A percentile compares a stretch with the other conserved stretches of the same genome.
These are phyloP conservation scores for Sinella curviseta DNA, from an alignment of 1,140 invertebrate genomes.

Conservation along the genomic window DNA sequence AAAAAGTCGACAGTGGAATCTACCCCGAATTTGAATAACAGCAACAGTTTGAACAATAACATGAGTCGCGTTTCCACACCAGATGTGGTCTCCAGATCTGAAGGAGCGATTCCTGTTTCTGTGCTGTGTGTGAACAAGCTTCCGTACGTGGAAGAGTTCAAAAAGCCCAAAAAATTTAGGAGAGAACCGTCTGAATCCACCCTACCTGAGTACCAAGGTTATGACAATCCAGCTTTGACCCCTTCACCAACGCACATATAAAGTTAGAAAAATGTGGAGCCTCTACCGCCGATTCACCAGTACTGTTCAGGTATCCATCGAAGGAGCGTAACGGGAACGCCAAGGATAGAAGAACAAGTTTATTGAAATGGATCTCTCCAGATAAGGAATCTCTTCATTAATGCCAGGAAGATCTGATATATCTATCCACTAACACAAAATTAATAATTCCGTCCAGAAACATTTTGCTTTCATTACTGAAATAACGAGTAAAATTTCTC, in stretches of 20 bases:
- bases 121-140: not conserved
- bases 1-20: not conserved
- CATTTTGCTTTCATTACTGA: no score
- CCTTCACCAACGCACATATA: conserved; percentile 26
- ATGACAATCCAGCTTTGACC: conserved; percentile 40
- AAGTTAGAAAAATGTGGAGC: not conserved
- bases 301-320: not conserved
- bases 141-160: not conserved
- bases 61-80: conserved; percentile 6
- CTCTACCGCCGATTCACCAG: not conserved
- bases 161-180: not conserved
- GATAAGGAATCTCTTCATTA: no score
- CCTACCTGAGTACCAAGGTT: conserved; percentile 35
- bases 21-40: not conserved
- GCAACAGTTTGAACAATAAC: not conserved
- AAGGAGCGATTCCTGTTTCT: not conserved
- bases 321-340: no score
- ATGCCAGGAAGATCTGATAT: no score
- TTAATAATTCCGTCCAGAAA: no score
- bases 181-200: conserved; percentile 38
- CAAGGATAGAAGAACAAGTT: no score
- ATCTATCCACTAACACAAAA: no score
- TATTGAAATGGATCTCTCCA: no score
- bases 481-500: no score
- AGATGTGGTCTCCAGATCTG: conserved; percentile 3